Conservation (phyloP, 1,140 invertebrate genomes). For the Ceratina calcarata region DNA sequence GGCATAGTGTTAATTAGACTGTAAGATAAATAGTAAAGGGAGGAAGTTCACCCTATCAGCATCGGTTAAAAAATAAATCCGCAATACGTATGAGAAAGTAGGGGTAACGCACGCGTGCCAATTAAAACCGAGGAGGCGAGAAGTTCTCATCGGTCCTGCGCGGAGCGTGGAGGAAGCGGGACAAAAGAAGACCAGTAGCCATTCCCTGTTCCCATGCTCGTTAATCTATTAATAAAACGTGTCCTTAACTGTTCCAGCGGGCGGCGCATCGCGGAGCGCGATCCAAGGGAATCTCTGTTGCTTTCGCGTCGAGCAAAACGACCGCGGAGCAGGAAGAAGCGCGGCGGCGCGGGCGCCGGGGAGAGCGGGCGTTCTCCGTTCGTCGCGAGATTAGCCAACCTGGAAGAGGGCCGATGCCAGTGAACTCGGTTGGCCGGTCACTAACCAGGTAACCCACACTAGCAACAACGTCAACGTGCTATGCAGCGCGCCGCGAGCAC, state of each 20-base stretch:
- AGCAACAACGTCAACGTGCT: conserved; percentile 72
- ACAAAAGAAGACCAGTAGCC: conserved; percentile 36
- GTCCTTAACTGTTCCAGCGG: conserved; percentile 45
- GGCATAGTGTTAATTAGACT: no score
- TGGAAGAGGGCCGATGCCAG: conserved; percentile 80
- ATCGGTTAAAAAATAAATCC: no score
- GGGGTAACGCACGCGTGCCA: neutral
- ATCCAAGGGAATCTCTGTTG: conserved; percentile 51
- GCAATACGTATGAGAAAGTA: neutral
- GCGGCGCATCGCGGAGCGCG: conserved; percentile 26
- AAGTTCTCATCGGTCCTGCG: conserved; percentile 11
- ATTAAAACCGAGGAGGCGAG: neutral
- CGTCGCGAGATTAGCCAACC: conserved; percentile 78
- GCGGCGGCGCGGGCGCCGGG: conserved; percentile 24
- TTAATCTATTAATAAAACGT: conserved; percentile 56
- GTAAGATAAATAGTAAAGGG: no score
- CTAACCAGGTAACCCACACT: conserved; percentile 82
- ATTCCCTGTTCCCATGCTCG: conserved; percentile 44
- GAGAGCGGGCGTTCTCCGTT: conserved; percentile 57
- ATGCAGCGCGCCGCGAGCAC: conserved; percentile 70
- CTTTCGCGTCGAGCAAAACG: conserved; percentile 39
- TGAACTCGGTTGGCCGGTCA: conserved; percentile 81
- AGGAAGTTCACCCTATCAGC: no score
- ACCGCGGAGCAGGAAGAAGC: conserved; percentile 49
- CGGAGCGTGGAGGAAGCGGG: neutral